phyloP scores from a whole-genome alignment of 2,797 vertebrate species.

The Gobio occitaniae region DNA sequence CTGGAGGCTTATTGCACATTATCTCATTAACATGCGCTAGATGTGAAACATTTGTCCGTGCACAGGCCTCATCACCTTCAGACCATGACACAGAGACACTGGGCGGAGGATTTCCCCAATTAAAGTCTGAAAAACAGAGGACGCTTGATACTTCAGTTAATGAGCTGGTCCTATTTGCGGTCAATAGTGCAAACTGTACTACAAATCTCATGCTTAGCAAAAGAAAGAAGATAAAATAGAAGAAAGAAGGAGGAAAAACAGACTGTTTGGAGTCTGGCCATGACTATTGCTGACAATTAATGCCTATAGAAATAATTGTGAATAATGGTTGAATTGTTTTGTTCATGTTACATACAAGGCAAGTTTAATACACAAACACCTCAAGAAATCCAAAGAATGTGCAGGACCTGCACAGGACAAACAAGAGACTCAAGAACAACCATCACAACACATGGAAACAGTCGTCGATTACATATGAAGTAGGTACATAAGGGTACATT shows the following conservation, averaged over 20 bases:
- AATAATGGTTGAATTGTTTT: background rate
- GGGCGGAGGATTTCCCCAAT: background rate
- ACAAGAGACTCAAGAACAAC: background rate
- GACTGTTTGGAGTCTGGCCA: background rate
- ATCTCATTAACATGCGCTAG: constrained; percentile 17
- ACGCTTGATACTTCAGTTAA: constrained; percentile 3
- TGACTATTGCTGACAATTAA: background rate
- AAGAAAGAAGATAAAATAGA: background rate
- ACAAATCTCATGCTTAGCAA: background rate
- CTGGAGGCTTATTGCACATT: background rate
- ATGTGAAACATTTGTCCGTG: constrained; percentile 34
- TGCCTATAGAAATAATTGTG: background rate
- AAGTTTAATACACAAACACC: background rate
- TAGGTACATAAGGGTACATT: no score
- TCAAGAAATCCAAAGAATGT: background rate
- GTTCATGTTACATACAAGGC: background rate
- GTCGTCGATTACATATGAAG: background rate
- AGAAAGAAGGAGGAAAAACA: background rate
- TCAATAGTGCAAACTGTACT: constrained; percentile 14
- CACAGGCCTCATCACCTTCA: constrained; percentile 23
- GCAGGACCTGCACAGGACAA: background rate
- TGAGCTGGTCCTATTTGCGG: background rate
- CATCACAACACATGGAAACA: background rate
- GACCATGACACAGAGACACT: background rate
- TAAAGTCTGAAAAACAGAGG: background rate